phyloP scores from a whole-genome alignment of 2,113 vertebrate genomes.

The Crocuta crocuta region DNA sequence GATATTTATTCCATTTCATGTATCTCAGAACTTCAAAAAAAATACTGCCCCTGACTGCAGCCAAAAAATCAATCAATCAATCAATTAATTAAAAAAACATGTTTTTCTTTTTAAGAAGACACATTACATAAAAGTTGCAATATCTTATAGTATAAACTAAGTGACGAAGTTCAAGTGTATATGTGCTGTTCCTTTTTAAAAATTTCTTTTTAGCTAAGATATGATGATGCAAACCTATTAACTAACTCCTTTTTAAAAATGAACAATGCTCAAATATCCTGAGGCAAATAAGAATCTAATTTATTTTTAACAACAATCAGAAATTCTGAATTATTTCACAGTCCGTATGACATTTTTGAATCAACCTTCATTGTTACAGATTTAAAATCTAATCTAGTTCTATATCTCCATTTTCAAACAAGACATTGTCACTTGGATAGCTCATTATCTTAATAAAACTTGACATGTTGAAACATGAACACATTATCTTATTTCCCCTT shows the following conservation, averaged over 20 bases:
- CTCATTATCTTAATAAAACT: constrained; percentile 9
- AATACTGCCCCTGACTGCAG: neutral
- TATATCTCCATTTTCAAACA: constrained; percentile 1
- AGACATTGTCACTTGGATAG: neutral
- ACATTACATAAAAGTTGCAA: neutral
- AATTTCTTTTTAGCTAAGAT: neutral
- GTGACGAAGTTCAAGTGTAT: neutral
- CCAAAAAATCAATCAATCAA: neutral
- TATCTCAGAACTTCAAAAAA: neutral
- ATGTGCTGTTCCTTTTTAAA: neutral
- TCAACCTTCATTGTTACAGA: neutral
- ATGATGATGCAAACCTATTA: neutral
- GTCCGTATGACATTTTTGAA: neutral
- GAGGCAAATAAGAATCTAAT: constrained; percentile 10
- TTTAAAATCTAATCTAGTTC: constrained; percentile 44
- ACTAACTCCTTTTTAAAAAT: neutral
- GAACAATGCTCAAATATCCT: neutral
- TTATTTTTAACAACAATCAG: constrained; percentile 53
- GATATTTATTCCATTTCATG: neutral
- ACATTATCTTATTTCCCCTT: neutral
- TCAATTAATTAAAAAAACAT: neutral
- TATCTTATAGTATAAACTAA: neutral
- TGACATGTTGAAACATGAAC: neutral
- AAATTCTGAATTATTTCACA: constrained; percentile 36
- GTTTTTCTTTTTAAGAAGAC: neutral